Base-by-base conservation (phyloP, 2,888 invertebrate species). In the Allolobophora icterica region DNA sequence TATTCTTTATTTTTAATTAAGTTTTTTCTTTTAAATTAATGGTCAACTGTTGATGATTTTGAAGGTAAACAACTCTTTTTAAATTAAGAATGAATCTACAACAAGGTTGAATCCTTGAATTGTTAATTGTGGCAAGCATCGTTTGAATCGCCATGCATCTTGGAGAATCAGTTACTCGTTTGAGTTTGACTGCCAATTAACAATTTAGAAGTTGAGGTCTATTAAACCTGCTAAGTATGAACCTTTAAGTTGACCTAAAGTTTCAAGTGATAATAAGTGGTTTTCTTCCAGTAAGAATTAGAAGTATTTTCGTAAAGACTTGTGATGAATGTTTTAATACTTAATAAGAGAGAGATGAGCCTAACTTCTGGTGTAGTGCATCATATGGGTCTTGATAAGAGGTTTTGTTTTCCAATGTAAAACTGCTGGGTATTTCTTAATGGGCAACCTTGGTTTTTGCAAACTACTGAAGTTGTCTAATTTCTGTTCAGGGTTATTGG, bases 51-150 rank as follows among this genome's bases (percentile, higher is more conserved):
- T 71, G 8, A 71, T 71, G 71, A 71, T 71, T 71, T n/a, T n/a
- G 71, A 71, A 71, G 71, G 71, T 71, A n/a, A n/a, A n/a, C n/a
- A n/a, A 71, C 71, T 71, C 71, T 71, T 71, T 52, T 71, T 71
- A 71, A 71, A 71, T 71, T 71, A 11, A 71, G 71, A 71, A 71
- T 71, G 30, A 71, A 8, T 71, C n/a, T 71, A 52, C 21, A 6
- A n/a, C 71, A 71, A 11, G 71, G 30, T 71, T 71, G 30, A 71
- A 5, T n/a, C 71, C n/a, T 71, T 71, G n/a, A 71, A 71, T 71
- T 71, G 71, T 71, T 71, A 30, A 71, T n/a, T 30, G 71, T 71
- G 71, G n/a, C 11, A n/a, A n/a, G 71, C 71, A 71, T 71, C 71
- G 1, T 71, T 71, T 71, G 71, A 71, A 71, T 71, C 13, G 17